Percentiles rank a stretch among this genome's conserved stretches.
Conservation (phyloP, 2,888 invertebrate genomes). For the Callinectes sapidus region DNA sequence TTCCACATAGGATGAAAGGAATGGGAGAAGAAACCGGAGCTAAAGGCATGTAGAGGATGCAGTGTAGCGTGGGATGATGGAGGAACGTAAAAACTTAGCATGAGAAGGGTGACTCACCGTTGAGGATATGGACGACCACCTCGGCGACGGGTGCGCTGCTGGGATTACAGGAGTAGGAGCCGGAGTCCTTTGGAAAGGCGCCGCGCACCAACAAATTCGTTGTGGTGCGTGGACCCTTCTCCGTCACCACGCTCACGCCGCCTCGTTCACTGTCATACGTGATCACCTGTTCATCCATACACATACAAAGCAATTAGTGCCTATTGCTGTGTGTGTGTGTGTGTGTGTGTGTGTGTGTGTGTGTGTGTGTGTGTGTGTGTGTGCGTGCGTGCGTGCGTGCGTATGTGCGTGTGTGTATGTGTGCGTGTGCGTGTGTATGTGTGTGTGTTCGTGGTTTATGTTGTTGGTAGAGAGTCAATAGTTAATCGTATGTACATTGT, state of each 20-base stretch:
- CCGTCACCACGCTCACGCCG: constrained; percentile 71
- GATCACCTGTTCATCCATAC: constrained; percentile 57
- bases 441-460: neutral
- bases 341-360: constrained; percentile 39
- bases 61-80: neutral
- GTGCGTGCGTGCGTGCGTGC: constrained; percentile 38
- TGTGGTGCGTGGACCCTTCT: constrained; percentile 69
- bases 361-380: constrained; percentile 45
- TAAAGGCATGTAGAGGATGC: neutral
- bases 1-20: neutral
- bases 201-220: constrained; percentile 68
- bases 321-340: constrained; percentile 7
- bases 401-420: constrained; percentile 38
- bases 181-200: constrained; percentile 62
- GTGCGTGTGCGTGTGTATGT: constrained; percentile 41
- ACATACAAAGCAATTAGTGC: neutral
- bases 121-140: constrained; percentile 62
- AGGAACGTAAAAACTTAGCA: neutral
- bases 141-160: constrained; percentile 64
- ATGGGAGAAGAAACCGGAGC: neutral
- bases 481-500: neutral
- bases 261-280: constrained; percentile 72
- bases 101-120: neutral
- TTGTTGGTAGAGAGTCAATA: neutral
- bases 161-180: constrained; percentile 68